Percentiles rank a stretch among this genome's conserved stretches.
These are phyloP conservation scores for Eumerus sabulonum DNA, from an alignment of 2,888 invertebrate species.

Conservation along the genomic window DNA sequence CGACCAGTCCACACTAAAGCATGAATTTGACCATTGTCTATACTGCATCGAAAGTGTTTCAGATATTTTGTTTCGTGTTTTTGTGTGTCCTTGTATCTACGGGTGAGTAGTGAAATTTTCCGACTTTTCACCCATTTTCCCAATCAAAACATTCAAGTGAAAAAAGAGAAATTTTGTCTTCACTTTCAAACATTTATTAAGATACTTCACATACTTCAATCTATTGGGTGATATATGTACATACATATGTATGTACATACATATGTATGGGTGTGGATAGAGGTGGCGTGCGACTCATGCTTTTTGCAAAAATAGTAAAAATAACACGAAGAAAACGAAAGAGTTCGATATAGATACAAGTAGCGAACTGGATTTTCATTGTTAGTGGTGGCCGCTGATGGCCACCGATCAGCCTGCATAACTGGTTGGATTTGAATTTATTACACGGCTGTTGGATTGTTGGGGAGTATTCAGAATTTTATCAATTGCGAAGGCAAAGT, in stretches of 20 bases:
- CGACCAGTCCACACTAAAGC: neutral
- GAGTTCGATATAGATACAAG: constrained; percentile 50
- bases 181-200: constrained; percentile 47
- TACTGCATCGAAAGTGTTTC: neutral
- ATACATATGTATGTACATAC: constrained; percentile 1
- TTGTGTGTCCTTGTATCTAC: constrained; percentile 12
- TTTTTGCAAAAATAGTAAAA: constrained; percentile 25
- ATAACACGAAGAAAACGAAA: constrained; percentile 50
- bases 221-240: neutral
- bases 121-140: neutral
- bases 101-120: constrained; percentile 41
- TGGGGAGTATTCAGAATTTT: constrained; percentile 18
- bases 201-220: constrained; percentile 5
- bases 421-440: constrained; percentile 27
- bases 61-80: constrained; percentile 2
- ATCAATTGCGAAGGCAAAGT: constrained; percentile 27
- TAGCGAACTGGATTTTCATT: constrained; percentile 38
- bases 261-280: constrained; percentile 6
- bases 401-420: constrained; percentile 12
- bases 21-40: constrained; percentile 17
- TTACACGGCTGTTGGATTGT: constrained; percentile 11
- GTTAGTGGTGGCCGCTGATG: neutral
- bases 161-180: constrained; percentile 59
- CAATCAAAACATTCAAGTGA: constrained; percentile 17
- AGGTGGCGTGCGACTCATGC: constrained; percentile 25